A percentile compares a stretch with the other conserved stretches of the same genome.
Conservation (phyloP, 2,113 vertebrate species). For the Zosterops pallidus region DNA sequence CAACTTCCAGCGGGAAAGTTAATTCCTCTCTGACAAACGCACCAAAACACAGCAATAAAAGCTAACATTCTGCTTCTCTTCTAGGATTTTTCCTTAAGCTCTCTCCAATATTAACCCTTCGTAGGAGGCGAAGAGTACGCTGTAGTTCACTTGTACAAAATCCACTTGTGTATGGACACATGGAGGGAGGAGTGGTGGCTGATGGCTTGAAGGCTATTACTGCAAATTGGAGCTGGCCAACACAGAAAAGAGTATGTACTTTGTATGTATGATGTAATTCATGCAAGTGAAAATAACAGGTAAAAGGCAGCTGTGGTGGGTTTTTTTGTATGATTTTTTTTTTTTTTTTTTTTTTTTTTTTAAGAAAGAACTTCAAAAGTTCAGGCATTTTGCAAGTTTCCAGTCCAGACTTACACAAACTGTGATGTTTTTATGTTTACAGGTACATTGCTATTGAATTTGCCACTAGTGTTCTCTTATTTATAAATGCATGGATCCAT, state of each 20-base stretch:
- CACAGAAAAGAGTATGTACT: not conserved
- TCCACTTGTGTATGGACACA: fast-evolving
- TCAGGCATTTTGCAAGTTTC: not conserved
- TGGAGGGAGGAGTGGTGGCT: not conserved
- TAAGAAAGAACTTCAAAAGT: not conserved
- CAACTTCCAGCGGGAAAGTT: fast-evolving
- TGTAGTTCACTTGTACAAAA: not conserved
- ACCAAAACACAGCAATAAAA: not conserved
- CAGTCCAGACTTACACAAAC: not conserved
- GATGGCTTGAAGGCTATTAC: not conserved
- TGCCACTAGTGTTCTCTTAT: not conserved
- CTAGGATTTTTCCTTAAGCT: not conserved
- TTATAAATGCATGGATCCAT: not conserved
- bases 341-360: not conserved
- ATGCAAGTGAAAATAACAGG: not conserved
- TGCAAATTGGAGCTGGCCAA: not conserved
- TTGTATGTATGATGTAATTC: not conserved
- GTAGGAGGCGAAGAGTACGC: not conserved
- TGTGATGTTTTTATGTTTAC: not conserved
- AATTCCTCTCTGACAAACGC: not conserved
- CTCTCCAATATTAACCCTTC: not conserved
- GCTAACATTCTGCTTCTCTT: not conserved
- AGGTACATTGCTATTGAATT: not conserved
- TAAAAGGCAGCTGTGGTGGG: not conserved
- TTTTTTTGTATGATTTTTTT: fast-evolving